Evolutionary conservation across 2,113 vertebrate genomes (phyloP).

Genomic region (Neopipo cinnamomea): DNA sequence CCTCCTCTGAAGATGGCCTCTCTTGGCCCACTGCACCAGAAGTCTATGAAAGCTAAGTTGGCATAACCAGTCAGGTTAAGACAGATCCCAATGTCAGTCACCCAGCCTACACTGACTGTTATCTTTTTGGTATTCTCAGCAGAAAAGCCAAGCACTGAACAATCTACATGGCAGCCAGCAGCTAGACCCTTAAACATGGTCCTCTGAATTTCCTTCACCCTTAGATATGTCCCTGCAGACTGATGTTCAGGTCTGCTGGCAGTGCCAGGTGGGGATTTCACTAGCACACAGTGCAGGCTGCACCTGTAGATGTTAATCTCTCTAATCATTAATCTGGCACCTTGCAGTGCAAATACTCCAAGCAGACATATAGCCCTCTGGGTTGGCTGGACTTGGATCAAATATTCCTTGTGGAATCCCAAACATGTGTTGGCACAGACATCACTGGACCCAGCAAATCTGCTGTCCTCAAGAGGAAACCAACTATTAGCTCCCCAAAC

Average conservation of each 20-base stretch:
- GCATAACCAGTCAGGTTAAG: background rate
- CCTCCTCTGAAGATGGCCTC: background rate
- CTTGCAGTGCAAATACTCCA: constrained; percentile 4
- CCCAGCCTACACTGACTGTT: background rate
- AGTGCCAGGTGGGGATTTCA: background rate
- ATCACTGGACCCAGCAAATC: background rate
- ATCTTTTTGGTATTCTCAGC: background rate
- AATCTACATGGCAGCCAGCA: background rate
- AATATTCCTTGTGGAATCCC: constrained; percentile 29
- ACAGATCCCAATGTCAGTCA: background rate
- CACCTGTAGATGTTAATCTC: background rate
- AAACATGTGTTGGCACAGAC: background rate
- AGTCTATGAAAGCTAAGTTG: background rate
- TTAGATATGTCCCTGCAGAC: background rate
- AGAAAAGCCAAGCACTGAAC: background rate
- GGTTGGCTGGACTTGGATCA: background rate
- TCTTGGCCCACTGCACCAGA: background rate
- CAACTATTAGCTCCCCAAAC: background rate
- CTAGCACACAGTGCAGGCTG: background rate
- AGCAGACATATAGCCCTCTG: background rate
- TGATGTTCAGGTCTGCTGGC: background rate
- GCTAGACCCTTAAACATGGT: background rate
- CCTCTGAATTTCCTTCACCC: background rate
- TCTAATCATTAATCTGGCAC: constrained; percentile 3
- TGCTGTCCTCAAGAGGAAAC: background rate